Base-by-base conservation (phyloP, 2,888 invertebrate genomes). In the Gari tellinella region DNA sequence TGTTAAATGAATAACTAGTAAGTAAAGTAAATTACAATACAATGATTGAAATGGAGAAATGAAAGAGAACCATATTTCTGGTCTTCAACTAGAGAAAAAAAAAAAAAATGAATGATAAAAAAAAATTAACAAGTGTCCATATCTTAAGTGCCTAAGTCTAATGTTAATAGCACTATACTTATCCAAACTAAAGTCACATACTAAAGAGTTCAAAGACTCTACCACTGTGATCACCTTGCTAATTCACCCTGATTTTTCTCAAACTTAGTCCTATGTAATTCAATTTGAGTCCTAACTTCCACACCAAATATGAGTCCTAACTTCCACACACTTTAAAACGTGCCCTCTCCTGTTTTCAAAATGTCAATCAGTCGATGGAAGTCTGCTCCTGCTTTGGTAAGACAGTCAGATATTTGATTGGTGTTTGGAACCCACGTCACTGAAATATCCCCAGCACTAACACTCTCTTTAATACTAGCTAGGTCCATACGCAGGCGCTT, bases 401-500 rank as follows among this genome's bases (percentile, higher is more conserved):
- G 31, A 46, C 65, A 75, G 25, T 75, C 76, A 2, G 68, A 62
- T 41, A 76, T 55, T 21, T 72, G 72, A 17, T 61, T 21, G 25
- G 56, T 76, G 1, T 60, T 68, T 12, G 55, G 37, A 26, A 73
- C 58, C 72, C 70, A 69, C n/a, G 15, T 52, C 14, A 67, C 62
- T 46, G 43, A 8, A 26, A 79, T 49, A 17, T 72, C 74, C n/a
- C 57, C 61, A 0, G 10, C 15, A 7, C 10, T 37, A 23, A 75
- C 53, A 57, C 65, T 74, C 57, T 74, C 61, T 57, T 75, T 79
- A 15, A 79, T 67, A 21, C 65, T 72, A 38, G 67, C 60, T 8
- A 75, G 43, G 43, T 75, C n/a, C n/a, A n/a, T n/a, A n/a, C n/a
- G n/a, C n/a, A 79, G 45, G 8, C 72, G 46, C 49, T 75, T 79